Percentiles rank a stretch among this genome's conserved stretches.
phyloP scores from a whole-genome alignment of 37 sponge, comb jelly and placozoan species.

The Sycon ciliatum region DNA sequence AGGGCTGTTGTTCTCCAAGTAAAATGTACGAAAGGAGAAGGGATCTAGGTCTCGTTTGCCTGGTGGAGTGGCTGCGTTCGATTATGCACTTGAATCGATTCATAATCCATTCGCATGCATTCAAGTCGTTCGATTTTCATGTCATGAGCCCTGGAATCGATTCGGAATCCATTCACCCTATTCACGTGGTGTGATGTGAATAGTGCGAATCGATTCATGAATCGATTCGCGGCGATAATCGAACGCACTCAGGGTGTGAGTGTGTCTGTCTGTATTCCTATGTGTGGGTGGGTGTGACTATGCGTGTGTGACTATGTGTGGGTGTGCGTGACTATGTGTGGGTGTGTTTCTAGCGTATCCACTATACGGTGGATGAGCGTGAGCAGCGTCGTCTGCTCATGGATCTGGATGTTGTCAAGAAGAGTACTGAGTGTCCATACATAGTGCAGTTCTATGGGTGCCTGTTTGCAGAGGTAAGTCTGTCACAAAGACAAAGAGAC shows the following conservation, averaged over 20 bases:
- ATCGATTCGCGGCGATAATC: no score
- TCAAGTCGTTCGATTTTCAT: no score
- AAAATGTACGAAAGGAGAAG: no score
- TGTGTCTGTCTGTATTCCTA: not conserved
- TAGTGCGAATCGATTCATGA: no score
- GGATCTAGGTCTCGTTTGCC: no score
- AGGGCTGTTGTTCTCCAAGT: no score
- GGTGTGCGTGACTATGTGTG: not conserved
- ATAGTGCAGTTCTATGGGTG: constrained; percentile 1
- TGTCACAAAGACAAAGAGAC: not conserved
- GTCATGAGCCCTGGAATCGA: no score
- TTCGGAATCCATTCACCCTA: no score
- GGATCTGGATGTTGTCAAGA: constrained; percentile 3
- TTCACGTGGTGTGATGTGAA: no score
- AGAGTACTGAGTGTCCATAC: not conserved
- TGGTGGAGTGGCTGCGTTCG: no score
- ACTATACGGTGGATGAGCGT: not conserved
- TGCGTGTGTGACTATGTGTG: not conserved
- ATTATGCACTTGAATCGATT: no score
- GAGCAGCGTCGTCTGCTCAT: not conserved
- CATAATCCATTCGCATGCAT: no score
- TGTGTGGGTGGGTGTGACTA: not conserved
- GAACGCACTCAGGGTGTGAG: not conserved
- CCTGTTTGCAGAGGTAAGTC: constrained; percentile 5
- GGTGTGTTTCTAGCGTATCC: not conserved